Base-by-base conservation (phyloP, 2,113 vertebrate genomes). In the Peromyscus polionotus region DNA sequence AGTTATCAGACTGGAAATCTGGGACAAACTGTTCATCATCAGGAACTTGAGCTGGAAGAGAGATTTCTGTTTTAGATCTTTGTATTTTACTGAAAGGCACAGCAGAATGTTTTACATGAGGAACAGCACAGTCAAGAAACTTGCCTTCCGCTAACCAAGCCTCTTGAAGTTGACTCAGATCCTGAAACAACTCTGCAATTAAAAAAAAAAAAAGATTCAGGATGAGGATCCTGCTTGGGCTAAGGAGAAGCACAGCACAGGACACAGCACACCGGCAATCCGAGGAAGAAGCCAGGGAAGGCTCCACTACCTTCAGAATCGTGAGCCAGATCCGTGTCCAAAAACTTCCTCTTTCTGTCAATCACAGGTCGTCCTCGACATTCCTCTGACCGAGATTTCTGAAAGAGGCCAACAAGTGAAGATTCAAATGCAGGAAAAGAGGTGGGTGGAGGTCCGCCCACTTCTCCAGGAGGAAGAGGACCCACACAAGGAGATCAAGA, bases 21-120 rank as follows among this genome's bases (percentile, higher is more conserved):
- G 99, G 99, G 98, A 99, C 99, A 98, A 99, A 99, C 87, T 99
- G 99, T 97, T 99, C 99, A 54, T 99, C 99, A 95, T 99, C 99
- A 0, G 99, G 99, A 97, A 99, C 99, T 99, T 99, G 99, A 98
- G 99, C 99, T 99, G 97, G 94, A 98, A 98, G 98, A 93, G 51
- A 92, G 93, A 95, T 92, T 76, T 26, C 59, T 90, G 42, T 36
- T 91, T 98, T 97, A 98, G 80, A 85, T 1, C 0, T 93, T 96
- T 91, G 92, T 8, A 0, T 93, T 95, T 92, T 61, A 97, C 83
- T 89, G 96, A 96, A 96, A 91, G 97, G 94, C 13, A 98, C 88
- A 3, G 0, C 73, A 19, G 95, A 65, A 95, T 86, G 65, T 96
- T 98, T 97, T 81, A 88, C n/a, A 92, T 0, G 54, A 80, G 95